Evolutionary conservation across 2,888 invertebrate species (phyloP), one percentile per base, ranked within the genome.

Genomic region (Drosophila maculinotata): DNA sequence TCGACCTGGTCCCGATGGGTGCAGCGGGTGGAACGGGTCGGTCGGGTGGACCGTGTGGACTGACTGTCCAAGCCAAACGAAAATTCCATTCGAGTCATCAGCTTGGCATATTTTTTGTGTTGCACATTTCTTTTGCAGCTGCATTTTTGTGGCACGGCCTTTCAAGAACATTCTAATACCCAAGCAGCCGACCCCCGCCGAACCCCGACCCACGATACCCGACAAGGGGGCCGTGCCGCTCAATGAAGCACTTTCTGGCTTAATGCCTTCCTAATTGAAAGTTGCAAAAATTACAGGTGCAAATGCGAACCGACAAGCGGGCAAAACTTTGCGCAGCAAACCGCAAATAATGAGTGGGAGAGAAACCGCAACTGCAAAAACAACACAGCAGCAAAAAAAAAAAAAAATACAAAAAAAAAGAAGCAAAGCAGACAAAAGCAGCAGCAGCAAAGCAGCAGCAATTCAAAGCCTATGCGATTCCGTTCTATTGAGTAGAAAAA

Each of bases 241-340:
- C 63, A 70, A 65, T 76, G 77, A 79, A 82, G 78, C 69, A 74
- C 63, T 83, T 87, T 83, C 87, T 85, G 76, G 82, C 76, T 83
- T 83, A 83, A 84, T 87, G 85, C 83, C 85, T 87, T 84, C 81
- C 83, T 83, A 83, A 83, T 83, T 83, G 87, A 83, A 83, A 83
- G 79, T 84, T 83, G 82, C 85, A 72, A 69, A 73, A 73, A 73
- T 70, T 62, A 47, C 69, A 62, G 69, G 59, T 62, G 41, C 65
- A 73, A 65, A 65, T 76, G 62, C 39, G 44, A 38, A 53, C 42
- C 44, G 47, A 49, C n/a, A n/a, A 42, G 36, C 39, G 47, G 30
- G 31, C 36, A 31, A 53, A 47, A 69, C 38, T 66, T 69, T 75
- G 63, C 60, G 63, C 68, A 69, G 58, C 67, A 74, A 71, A 71